A percentile compares a stretch with the other conserved stretches of the same genome.
Evolutionary conservation across 2,113 vertebrate genomes (phyloP).

Genomic region (Oceanites oceanicus): DNA sequence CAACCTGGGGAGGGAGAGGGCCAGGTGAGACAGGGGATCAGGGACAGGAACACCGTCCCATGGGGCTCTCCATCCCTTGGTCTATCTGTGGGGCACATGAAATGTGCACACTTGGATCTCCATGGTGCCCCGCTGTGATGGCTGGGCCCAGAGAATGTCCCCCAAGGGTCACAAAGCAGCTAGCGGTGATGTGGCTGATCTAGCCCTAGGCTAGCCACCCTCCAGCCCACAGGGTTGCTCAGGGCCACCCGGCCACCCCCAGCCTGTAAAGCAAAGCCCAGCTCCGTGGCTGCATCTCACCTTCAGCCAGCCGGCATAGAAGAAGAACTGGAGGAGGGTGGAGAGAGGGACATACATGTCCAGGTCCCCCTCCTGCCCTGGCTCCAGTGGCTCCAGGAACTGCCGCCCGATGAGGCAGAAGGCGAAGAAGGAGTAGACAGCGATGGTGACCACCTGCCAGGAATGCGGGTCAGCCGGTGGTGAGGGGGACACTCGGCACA

Average conservation of each 20-base stretch:
- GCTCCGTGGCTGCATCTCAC: conserved; percentile 5
- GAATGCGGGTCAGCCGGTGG: rapidly evolving
- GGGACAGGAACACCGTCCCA: neutral
- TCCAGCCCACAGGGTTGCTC: neutral
- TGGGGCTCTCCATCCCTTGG: rapidly evolving
- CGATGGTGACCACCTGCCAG: conserved; percentile 85
- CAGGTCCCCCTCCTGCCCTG: conserved; percentile 57
- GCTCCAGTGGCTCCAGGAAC: conserved; percentile 77
- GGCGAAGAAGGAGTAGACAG: conserved; percentile 87
- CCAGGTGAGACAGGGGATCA: too few relatives aligned
- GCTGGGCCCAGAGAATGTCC: neutral
- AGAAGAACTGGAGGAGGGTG: conserved; percentile 91
- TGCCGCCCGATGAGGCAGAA: conserved; percentile 85
- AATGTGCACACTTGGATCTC: neutral
- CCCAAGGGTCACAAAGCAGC: too few relatives aligned
- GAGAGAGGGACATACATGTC: conserved; percentile 87
- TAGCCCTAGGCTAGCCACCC: neutral
- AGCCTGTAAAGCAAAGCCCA: neutral
- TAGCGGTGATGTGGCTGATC: neutral
- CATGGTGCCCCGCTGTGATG: rapidly evolving
- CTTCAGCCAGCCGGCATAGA: conserved; percentile 91
- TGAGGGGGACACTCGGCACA: neutral
- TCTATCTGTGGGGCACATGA: neutral
- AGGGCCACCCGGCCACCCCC: neutral
- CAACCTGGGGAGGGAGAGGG: conserved; percentile 72